phyloP scores from a whole-genome alignment of 1,140 invertebrate genomes.

The Babylonia areolata region DNA sequence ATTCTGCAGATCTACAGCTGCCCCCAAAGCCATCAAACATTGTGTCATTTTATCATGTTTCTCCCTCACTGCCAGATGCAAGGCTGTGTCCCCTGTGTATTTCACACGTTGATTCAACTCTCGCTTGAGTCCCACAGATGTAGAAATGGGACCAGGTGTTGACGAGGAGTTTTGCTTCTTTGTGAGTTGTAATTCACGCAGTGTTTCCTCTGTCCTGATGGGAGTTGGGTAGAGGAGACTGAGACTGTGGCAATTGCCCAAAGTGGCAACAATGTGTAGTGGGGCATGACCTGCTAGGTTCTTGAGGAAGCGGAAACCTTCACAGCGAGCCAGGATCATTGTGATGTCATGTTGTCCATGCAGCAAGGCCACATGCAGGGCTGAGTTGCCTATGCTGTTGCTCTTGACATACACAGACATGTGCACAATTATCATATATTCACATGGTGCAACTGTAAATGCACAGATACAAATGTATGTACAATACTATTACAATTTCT shows the following conservation, averaged over 20 bases:
- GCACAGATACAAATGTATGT: no score
- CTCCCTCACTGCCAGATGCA: slow-evolving; percentile 32
- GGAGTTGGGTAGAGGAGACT: slow-evolving; percentile 13
- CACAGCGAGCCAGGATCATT: slow-evolving; percentile 22
- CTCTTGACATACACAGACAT: background rate
- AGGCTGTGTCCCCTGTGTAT: slow-evolving; percentile 14
- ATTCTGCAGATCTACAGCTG: background rate
- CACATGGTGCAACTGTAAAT: no score
- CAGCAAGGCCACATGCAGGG: slow-evolving; percentile 25
- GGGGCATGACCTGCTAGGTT: slow-evolving; percentile 22
- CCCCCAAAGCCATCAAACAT: background rate
- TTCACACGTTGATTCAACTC: slow-evolving; percentile 13
- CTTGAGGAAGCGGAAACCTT: slow-evolving; percentile 6
- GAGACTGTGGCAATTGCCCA: slow-evolving; percentile 2
- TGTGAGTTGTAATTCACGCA: background rate
- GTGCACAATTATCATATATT: background rate
- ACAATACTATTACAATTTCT: no score
- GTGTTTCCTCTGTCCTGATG: background rate
- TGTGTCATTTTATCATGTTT: background rate
- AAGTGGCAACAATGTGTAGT: slow-evolving; percentile 22
- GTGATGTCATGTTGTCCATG: slow-evolving; percentile 10
- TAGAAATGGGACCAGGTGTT: background rate
- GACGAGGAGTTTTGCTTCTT: background rate
- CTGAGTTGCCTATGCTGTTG: slow-evolving; percentile 19
- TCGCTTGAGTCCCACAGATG: background rate